Base-by-base conservation (phyloP, 2,113 vertebrate genomes). In the Oriolus oriolus region DNA sequence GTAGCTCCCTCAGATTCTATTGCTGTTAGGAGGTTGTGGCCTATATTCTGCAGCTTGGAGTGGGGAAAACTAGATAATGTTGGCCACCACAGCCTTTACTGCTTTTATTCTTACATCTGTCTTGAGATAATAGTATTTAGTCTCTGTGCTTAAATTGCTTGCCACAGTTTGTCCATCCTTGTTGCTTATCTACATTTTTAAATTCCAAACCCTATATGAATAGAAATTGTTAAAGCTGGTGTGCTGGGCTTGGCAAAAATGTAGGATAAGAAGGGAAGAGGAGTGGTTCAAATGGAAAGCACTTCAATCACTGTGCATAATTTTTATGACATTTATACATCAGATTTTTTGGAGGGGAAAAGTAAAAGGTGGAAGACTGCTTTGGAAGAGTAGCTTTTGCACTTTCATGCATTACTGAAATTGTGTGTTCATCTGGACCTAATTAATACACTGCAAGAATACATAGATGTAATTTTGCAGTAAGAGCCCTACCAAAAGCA, bases 121-220 rank as follows among this genome's bases (percentile, higher is more conserved):
- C n/a, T 73, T 73, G 49, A 65, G 26, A 11, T 60, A 31, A 52
- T 35, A 37, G n/a, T 85, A 13, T 24, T 82, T 87, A 50, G 39
- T 18, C 7, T 75, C 27, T 47, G 39, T 86, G 64, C 86, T 92
- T 95, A 66, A 93, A 89, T 50, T 87, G 76, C 79, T 84, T 92
- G 30, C 76, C 44, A 35, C 19, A 26, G 47, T 64, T 92, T 71
- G 44, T 52, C 81, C 69, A 21, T 89, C 47, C 52, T 74, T 13
- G 0, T 76, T 86, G 28, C 76, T 86, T 42, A 50, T 30, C 18
- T 80, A 24, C 17, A 6, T 70, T 57, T 95, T 69, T 35, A 26
- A 83, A 59, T 80, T 85, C 23, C 1, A 13, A 73, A 39, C 9
- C 11, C 2, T 33, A 0, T 53, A 7, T 44, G 10, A 54, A 11